Evolutionary conservation across 2,113 vertebrate genomes (phyloP), one percentile per base, ranked within the genome.

Genomic region (Callaeas wilsoni): DNA sequence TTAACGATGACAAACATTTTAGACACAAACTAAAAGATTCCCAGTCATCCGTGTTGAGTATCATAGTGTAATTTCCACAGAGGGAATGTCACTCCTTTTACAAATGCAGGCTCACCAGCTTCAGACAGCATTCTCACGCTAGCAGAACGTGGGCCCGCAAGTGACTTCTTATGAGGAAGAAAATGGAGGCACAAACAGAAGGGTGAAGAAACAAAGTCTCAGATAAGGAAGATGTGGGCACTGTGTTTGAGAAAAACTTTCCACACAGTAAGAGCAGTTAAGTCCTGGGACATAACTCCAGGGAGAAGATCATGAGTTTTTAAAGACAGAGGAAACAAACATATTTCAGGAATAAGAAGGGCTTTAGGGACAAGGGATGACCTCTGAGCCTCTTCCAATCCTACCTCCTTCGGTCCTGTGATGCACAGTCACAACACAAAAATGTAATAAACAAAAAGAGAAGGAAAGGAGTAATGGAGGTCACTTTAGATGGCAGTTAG

Each of bases 361-460:
- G 37, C 12, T 88, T 88, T 41, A 85, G 11, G 39, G 60, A 49
- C 39, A 90, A 67, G 56, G 35, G 39, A 39, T 67, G 46, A 92
- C n/a, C 67, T 86, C 78, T 27, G 9, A 88, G 30, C 25, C 37
- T 92, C 80, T 82, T 88, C n/a, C 50, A 84, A 10, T 16, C 47
- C 79, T 86, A 92, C 49, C 30, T 95, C 49, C 84, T 94, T 63
- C 13, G 26, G 89, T 92, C 73, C 69, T 89, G 9, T 49, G 84
- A 91, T 49, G 47, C 47, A 91, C 32, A 91, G 79, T 88, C 87
- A 96, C 71, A 84, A 53, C 78, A 79, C 35, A 93, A 94, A 93
- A 93, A 95, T 92, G 82, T 70, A 85, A 83, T 12, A 90, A 93
- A 93, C 90, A 96, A 87, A 93, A 84, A 30, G 10, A 80, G 46